phyloP scores from a whole-genome alignment of 2,888 invertebrate species.

The Dasypolia templi region DNA sequence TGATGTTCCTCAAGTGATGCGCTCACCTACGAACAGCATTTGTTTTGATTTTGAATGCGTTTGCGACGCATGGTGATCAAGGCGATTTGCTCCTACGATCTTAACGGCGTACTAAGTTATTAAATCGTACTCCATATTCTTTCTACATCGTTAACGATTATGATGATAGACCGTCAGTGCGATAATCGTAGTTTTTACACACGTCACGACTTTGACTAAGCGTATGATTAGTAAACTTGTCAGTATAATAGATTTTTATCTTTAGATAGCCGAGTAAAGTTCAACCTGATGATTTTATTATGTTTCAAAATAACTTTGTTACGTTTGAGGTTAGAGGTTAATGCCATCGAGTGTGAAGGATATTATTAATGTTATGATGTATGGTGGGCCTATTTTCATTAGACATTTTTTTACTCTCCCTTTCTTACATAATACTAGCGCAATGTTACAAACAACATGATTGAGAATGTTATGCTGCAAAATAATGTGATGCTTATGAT shows the following conservation, averaged over 20 bases:
- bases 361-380: conserved; percentile 14
- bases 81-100: background rate
- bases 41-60: too few relatives aligned
- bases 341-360: conserved; percentile 48
- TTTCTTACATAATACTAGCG: conserved; percentile 5
- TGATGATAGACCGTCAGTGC: conserved; percentile 38
- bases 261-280: conserved; percentile 44
- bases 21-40: background rate
- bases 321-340: conserved; percentile 38
- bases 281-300: conserved; percentile 44
- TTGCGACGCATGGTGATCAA: too few relatives aligned
- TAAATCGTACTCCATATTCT: conserved; percentile 14
- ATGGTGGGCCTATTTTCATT: background rate
- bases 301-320: conserved; percentile 34
- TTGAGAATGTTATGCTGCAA: background rate
- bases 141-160: conserved; percentile 20
- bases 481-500: background rate
- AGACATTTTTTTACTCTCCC: background rate
- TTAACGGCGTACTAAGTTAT: background rate
- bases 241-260: conserved; percentile 61
- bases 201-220: conserved; percentile 54
- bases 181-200: conserved; percentile 52
- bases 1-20: background rate
- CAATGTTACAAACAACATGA: background rate
- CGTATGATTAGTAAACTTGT: conserved; percentile 51